Base-by-base conservation (phyloP, 1,140 invertebrate genomes). In the Meloidogyne chitwoodi region DNA sequence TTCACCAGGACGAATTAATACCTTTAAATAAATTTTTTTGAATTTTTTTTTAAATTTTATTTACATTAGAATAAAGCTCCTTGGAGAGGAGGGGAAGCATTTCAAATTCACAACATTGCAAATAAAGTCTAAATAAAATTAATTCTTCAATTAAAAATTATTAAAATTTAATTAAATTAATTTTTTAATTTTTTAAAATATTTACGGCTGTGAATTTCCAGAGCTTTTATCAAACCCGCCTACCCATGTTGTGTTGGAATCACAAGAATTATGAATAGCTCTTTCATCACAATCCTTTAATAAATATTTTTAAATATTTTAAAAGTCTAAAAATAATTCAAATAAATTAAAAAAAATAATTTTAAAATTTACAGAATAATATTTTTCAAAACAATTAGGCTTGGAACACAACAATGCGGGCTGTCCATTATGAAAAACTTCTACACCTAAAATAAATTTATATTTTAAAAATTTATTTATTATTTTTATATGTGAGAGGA, bases 101-200 rank as follows among this genome's bases (percentile, higher is more conserved):
- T 34, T 87, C 85, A 48, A 81, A 87, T 75, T 85, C 85, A 70
- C 83, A 85, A 65, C 83, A 85, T 80, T 83, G 81, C 11, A 83
- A 70, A 70, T 85, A 84, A 26, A 84, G 64, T 31, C 82, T 78
- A 10, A 38, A 38, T 41, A 77, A 70, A 41, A 76, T 67, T 61
- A 22, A 22, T 10, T 22, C n/a, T n/a, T n/a, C n/a, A n/a, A n/a
- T n/a, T n/a, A n/a, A n/a, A n/a, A n/a, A n/a, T n/a, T n/a, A n/a
- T n/a, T n/a, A n/a, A n/a, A n/a, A n/a, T n/a, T n/a, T n/a, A n/a
- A n/a, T n/a, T n/a, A n/a, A n/a, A n/a, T n/a, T n/a, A n/a, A n/a
- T n/a, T n/a, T n/a, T n/a, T 19, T 19, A 48, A 3, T 48, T 19
- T 48, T 48, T 48, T 29, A 27, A 71, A 48, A 19, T 38, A 82